These are phyloP conservation scores for Adineta ricciae DNA, from an alignment of 2,888 invertebrate species.

Conservation along the genomic window DNA sequence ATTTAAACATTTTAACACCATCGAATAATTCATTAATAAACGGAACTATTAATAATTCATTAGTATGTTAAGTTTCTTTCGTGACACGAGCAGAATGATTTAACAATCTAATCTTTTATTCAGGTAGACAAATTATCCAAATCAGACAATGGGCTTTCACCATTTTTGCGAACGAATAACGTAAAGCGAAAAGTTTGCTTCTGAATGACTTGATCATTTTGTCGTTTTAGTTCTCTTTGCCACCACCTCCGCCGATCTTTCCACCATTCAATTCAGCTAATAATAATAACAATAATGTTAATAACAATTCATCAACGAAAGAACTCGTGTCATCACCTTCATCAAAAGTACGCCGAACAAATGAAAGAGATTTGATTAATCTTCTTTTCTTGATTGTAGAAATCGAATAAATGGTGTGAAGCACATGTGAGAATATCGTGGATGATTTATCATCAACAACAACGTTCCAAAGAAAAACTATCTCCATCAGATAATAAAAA, in stretches of 20 bases:
- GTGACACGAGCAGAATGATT: too few species aligned
- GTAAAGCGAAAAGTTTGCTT: too few species aligned
- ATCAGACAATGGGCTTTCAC: neutral
- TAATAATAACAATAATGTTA: neutral
- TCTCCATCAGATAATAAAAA: neutral
- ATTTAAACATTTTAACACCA: slow-evolving; percentile 15
- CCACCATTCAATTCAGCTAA: neutral
- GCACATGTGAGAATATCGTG: slow-evolving; percentile 23
- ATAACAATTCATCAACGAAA: neutral
- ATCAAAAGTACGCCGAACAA: neutral
- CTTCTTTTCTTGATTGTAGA: neutral
- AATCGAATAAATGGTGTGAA: slow-evolving; percentile 18
- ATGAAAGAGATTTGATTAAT: neutral
- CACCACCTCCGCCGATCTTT: neutral
- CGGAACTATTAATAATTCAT: neutral
- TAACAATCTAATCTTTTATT: neutral
- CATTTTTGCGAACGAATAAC: neutral
- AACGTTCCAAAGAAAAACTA: slow-evolving; percentile 6
- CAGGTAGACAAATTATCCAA: slow-evolving; percentile 1
- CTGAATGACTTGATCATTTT: neutral
- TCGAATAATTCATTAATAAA: neutral
- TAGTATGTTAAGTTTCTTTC: too few species aligned
- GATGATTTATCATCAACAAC: slow-evolving; percentile 22
- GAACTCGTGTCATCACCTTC: neutral
- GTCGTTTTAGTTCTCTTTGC: neutral